Evolutionary conservation across 2,797 vertebrate genomes (phyloP).

Genomic region (Lacerta agilis): DNA sequence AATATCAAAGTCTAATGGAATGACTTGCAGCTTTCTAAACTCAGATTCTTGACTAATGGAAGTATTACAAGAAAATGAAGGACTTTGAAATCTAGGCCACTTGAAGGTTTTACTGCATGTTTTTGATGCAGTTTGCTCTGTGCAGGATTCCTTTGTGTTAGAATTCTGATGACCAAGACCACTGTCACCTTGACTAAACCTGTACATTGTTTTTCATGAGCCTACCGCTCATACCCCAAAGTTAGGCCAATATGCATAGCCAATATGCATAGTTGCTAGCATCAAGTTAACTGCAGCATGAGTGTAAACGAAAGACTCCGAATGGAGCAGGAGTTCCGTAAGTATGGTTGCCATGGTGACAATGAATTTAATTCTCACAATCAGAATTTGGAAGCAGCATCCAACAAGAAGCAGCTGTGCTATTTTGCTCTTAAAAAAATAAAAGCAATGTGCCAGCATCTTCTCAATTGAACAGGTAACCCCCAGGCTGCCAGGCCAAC

Average conservation of each 20-base stretch:
- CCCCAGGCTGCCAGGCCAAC: not conserved
- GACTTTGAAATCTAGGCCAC: not conserved
- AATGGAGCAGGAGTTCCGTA: not conserved
- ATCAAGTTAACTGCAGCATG: not conserved
- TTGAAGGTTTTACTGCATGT: not conserved
- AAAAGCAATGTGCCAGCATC: not conserved
- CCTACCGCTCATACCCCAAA: not conserved
- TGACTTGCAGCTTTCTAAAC: not conserved
- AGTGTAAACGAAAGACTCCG: not conserved
- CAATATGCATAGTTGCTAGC: not conserved
- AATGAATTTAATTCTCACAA: not conserved
- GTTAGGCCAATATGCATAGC: not conserved
- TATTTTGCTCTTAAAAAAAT: not conserved
- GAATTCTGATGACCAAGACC: conserved; percentile 8
- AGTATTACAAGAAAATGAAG: not conserved
- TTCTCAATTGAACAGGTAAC: not conserved
- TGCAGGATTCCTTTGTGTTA: not conserved
- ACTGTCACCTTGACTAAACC: not conserved
- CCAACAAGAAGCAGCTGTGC: not conserved
- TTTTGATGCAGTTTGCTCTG: not conserved
- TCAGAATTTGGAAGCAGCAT: not conserved
- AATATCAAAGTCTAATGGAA: conserved; percentile 2
- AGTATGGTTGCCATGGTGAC: not conserved
- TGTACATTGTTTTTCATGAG: not conserved
- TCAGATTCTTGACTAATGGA: not conserved